These are phyloP conservation scores for Xestia xanthographa DNA, from an alignment of 2,888 invertebrate genomes.

Conservation along the genomic window DNA sequence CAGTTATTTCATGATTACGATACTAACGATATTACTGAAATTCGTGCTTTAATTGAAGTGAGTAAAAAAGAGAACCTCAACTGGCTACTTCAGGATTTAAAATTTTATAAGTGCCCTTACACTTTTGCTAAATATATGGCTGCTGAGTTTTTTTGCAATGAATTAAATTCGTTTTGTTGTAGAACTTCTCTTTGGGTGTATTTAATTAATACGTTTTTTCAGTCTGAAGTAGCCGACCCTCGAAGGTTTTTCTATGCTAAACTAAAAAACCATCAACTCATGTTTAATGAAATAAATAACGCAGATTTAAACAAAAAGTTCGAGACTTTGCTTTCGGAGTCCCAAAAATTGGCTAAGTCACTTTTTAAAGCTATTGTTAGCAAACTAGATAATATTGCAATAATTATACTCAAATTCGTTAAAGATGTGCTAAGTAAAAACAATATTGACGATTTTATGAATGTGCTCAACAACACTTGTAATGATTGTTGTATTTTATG, in stretches of 20 bases:
- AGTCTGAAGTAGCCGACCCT: background rate
- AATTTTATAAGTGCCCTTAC: too few species aligned
- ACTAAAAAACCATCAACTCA: background rate
- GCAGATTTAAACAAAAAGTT: constrained; percentile 1
- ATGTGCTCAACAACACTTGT: background rate
- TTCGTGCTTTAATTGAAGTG: background rate
- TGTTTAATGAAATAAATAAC: background rate
- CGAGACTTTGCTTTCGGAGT: background rate
- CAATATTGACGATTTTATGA: constrained; percentile 25
- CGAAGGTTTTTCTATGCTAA: background rate
- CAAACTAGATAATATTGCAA: constrained; percentile 6
- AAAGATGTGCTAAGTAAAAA: constrained; percentile 1
- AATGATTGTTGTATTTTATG: constrained; percentile 28
- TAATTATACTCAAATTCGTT: constrained; percentile 31
- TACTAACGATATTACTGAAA: background rate
- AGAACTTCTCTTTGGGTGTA: background rate
- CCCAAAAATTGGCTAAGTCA: background rate
- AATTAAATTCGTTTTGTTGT: background rate
- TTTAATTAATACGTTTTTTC: background rate
- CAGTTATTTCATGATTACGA: background rate
- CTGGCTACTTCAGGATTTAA: too few species aligned
- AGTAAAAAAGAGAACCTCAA: too few species aligned
- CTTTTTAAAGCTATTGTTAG: background rate
- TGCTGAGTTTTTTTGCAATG: constrained; percentile 2
- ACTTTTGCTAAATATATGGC: background rate